Conservation (phyloP, 2,113 vertebrate species). For the Leucoraja erinaceus region DNA sequence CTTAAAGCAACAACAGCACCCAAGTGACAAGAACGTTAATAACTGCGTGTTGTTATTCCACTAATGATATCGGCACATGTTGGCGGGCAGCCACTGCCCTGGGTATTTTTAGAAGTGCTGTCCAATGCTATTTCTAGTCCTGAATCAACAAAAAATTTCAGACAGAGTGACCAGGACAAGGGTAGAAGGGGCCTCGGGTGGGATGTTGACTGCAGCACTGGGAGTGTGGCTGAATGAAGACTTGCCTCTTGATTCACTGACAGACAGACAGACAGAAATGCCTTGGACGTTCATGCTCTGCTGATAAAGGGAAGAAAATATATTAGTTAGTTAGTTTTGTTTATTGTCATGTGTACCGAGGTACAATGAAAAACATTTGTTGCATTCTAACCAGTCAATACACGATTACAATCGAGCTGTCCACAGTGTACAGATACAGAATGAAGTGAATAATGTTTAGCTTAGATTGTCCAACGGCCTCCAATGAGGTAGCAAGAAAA, state of each 20-base stretch:
- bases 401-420: too few species aligned
- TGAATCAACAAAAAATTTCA: not conserved
- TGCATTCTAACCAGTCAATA: too few species aligned
- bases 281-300: not conserved
- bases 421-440: too few species aligned
- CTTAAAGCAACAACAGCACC: not conserved
- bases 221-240: not conserved
- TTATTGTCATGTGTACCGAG: too few species aligned
- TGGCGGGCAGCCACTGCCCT: not conserved
- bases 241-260: not conserved
- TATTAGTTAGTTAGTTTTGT: too few species aligned
- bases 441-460: too few species aligned
- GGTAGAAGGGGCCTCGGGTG: not conserved
- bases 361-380: too few species aligned
- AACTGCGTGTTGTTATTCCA: not conserved
- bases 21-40: not conserved
- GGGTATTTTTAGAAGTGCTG: slow-evolving; percentile 8
- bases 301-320: too few species aligned
- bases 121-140: not conserved
- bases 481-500: too few species aligned
- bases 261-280: not conserved
- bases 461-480: too few species aligned
- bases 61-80: not conserved
- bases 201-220: not conserved
- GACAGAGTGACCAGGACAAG: not conserved